A percentile compares a stretch with the other conserved stretches of the same genome.
These are phyloP conservation scores for Microtus oregoni DNA, from an alignment of 2,113 vertebrate species.

Conservation along the genomic window DNA sequence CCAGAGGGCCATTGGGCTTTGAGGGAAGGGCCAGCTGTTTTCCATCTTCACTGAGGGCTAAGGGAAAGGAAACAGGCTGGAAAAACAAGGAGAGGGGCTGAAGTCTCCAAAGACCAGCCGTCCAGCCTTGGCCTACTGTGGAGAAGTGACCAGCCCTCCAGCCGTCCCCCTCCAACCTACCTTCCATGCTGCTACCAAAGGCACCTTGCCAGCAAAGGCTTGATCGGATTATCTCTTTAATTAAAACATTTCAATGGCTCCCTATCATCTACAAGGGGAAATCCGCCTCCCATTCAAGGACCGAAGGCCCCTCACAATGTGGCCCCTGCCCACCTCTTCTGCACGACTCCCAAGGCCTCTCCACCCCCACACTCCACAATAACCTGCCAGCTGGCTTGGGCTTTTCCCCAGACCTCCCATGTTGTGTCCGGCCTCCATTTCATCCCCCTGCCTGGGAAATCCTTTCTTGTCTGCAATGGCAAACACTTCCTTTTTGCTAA, in stretches of 20 bases:
- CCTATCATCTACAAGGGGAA: constrained; percentile 7
- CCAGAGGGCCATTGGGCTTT: constrained; percentile 28
- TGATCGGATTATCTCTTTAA: constrained; percentile 69
- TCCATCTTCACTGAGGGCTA: constrained; percentile 52
- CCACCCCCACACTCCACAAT: background rate
- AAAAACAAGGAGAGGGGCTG: constrained; percentile 38
- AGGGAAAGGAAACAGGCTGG: constrained; percentile 65
- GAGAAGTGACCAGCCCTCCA: background rate
- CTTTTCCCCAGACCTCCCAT: background rate
- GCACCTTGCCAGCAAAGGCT: constrained; percentile 47
- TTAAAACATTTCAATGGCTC: constrained; percentile 63
- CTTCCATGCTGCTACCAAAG: background rate
- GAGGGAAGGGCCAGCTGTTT: constrained; percentile 63
- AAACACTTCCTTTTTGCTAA: background rate
- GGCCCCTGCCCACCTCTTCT: constrained; percentile 17
- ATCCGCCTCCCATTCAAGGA: constrained; percentile 29
- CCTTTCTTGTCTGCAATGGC: constrained; percentile 10
- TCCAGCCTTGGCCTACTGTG: background rate
- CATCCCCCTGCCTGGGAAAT: background rate
- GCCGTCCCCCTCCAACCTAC: background rate
- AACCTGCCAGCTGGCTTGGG: background rate
- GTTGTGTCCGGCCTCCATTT: constrained; percentile 12
- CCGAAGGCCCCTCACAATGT: constrained; percentile 31
- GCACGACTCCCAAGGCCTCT: background rate
- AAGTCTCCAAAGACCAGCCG: constrained; percentile 40